Evolutionary conservation across 2,797 vertebrate species (phyloP), one percentile per base, ranked within the genome.

Genomic region (Bucorvus abyssinicus): DNA sequence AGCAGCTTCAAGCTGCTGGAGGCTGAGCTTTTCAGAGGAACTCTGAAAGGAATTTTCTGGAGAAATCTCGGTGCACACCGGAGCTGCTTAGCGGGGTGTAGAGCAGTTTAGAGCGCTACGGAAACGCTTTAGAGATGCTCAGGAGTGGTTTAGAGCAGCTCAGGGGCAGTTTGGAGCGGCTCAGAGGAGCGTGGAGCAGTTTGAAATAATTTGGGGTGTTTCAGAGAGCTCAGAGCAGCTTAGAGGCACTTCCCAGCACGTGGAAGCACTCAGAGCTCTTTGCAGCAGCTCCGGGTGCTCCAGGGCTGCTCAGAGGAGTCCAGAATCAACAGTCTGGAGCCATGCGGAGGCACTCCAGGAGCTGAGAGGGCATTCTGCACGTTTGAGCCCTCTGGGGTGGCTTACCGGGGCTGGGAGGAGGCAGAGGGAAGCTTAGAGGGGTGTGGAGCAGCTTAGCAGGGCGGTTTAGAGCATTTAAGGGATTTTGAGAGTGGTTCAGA

Each of bases 401-500:
- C 74, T 90, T 57, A 70, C 8, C 29, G 45, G 27, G 61, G 65
- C 44, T 47, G 84, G 69, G 88, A 77, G 55, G 84, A 74, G 77
- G 70, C 1, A 5, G 50, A 45, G 29, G 42, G 76, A 44, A 47
- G 79, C 91, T 78, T 30, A 80, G 32, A 49, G 30, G 84, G 94
- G 84, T 27, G 91, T 50, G 82, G 91, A 87, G 77, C 86, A 49
- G 86, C 92, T 96, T 38, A 90, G 74, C 36, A 30, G 74, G 64
- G 75, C 3, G 44, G 42, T 61, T 42, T 27, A 57, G 24, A 45
- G 74, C 5, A 0, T 79, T 87, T 30, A 88, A 84, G 67, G 89
- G 91, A 92, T 89, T 93, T 91, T 36, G 24, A 4, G 61, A 36
- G 74, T 2, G 1, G 65, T 10, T 78, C 10, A 12, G 65, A 75